Conservation (phyloP, 2,888 invertebrate genomes). For the Athripsodes cinereus region DNA sequence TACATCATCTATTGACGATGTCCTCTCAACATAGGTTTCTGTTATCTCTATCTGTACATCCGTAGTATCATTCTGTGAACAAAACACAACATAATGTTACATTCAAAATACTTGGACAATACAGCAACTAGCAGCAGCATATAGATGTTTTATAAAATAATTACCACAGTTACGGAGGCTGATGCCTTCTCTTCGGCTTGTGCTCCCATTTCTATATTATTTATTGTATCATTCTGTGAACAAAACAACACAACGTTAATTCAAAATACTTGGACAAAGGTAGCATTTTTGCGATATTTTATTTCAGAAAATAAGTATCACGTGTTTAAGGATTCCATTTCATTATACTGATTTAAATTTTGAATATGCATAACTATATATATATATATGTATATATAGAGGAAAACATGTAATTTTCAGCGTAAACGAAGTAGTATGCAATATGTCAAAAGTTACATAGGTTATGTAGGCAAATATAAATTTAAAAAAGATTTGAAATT, state of each 20-base stretch:
- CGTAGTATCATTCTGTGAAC: background rate
- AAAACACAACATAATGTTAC: background rate
- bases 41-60: no score
- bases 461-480: no score
- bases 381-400: no score
- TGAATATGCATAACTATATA: no score
- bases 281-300: background rate
- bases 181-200: background rate
- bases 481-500: no score
- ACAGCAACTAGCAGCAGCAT: background rate
- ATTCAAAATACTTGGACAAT: background rate
- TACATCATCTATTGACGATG: background rate
- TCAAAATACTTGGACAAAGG: background rate
- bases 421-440: no score
- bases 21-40: background rate
- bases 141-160: background rate
- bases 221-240: background rate
- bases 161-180: background rate
- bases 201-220: background rate
- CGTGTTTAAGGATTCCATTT: no score
- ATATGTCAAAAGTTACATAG: no score
- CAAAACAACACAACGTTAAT: background rate
- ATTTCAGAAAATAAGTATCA: background rate
- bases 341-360: no score
- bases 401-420: no score